A percentile compares a stretch with the other conserved stretches of the same genome.
phyloP scores from a whole-genome alignment of 2,113 vertebrate genomes.

The Xiphorhynchus elegans region DNA sequence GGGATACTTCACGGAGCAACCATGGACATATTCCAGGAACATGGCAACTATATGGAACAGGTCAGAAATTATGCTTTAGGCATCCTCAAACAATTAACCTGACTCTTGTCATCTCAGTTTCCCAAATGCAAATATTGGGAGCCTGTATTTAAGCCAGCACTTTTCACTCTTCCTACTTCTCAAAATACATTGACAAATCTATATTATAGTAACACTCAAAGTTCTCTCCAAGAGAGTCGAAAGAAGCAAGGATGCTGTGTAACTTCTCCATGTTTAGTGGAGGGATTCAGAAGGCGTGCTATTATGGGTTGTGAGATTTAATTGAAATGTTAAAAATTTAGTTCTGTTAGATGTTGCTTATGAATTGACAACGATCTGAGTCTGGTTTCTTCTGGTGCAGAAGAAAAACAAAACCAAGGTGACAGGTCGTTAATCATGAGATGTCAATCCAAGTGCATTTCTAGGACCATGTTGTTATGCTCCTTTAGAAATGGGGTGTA shows the following conservation, averaged over 20 bases:
- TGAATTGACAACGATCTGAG: background rate
- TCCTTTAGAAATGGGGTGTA: background rate
- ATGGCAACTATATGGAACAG: background rate
- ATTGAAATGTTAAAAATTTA: background rate
- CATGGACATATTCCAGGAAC: background rate
- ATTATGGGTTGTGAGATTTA: background rate
- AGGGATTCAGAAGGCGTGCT: background rate
- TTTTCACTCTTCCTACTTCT: background rate
- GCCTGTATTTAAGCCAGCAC: background rate
- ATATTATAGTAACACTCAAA: background rate
- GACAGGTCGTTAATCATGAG: background rate
- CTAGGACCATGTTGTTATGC: background rate
- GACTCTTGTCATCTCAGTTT: background rate
- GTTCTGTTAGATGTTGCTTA: background rate
- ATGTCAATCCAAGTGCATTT: background rate
- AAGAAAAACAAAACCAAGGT: slow-evolving; percentile 11
- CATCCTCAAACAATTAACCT: background rate
- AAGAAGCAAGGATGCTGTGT: background rate
- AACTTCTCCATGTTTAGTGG: background rate
- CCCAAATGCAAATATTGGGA: background rate
- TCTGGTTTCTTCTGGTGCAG: background rate
- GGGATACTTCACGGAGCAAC: background rate
- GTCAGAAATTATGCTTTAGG: background rate
- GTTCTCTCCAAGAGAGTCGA: background rate
- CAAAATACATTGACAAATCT: background rate